phyloP scores from a whole-genome alignment of 2,888 invertebrate species.

The Cancer borealis region DNA sequence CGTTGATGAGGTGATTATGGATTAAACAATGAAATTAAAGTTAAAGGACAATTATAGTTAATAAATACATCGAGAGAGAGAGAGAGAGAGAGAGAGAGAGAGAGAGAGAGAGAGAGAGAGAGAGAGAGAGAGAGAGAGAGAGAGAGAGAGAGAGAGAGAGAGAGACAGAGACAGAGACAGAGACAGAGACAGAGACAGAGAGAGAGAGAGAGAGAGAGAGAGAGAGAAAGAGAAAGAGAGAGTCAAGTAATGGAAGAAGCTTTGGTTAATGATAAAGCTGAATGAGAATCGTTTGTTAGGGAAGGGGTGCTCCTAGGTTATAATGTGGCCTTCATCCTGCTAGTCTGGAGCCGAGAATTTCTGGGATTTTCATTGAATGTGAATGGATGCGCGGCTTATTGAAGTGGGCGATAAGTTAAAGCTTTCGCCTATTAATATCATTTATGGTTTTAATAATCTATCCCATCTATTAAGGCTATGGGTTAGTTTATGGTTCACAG shows the following conservation, averaged over 20 bases:
- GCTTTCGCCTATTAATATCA: not conserved
- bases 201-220: not conserved
- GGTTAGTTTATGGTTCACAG: not conserved
- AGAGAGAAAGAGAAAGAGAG: not conserved
- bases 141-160: not conserved
- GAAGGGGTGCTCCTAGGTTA: not conserved
- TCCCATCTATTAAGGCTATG: not conserved
- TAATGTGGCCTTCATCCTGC: not conserved
- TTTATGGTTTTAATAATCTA: constrained; percentile 35
- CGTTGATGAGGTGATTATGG: no score
- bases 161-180: not conserved
- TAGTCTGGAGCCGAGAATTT: not conserved
- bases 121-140: not conserved
- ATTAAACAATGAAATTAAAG: no score
- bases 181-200: not conserved
- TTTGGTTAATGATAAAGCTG: not conserved
- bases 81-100: not conserved
- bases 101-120: constrained; percentile 4
- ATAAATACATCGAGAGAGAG: no score
- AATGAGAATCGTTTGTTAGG: not conserved
- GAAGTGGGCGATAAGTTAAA: not conserved
- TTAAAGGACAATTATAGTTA: no score
- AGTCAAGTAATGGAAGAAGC: not conserved
- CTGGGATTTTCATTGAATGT: constrained; percentile 18
- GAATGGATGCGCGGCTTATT: not conserved